Percentiles rank a stretch among this genome's conserved stretches.
Evolutionary conservation across 2,113 vertebrate genomes (phyloP).

Genomic region (Hoplias malabaricus): DNA sequence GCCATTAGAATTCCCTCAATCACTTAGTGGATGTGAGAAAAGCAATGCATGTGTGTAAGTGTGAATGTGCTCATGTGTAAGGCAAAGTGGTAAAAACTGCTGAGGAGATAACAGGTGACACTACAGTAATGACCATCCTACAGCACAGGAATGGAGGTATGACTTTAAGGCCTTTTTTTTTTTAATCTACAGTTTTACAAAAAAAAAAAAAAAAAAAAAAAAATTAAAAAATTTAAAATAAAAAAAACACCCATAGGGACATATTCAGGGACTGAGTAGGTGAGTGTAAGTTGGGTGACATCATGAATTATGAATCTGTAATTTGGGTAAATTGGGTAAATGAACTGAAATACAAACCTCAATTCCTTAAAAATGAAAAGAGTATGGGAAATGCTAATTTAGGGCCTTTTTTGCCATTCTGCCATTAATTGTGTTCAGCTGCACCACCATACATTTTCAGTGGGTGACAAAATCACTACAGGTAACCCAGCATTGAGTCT

Average conservation of each 20-base stretch:
- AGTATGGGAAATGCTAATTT: too few relatives aligned
- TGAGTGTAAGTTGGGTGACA: slow-evolving; percentile 23
- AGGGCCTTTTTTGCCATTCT: too few relatives aligned
- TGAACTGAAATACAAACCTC: too few relatives aligned
- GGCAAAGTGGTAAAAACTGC: slow-evolving; percentile 26
- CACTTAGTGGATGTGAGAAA: background rate
- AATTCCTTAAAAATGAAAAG: too few relatives aligned
- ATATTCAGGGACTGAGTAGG: background rate
- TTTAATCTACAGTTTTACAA: background rate
- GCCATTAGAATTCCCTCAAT: slow-evolving; percentile 39
- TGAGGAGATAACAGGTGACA: slow-evolving; percentile 58
- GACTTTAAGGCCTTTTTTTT: background rate
- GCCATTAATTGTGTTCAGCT: too few relatives aligned
- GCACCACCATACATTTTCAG: too few relatives aligned
- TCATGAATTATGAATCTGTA: slow-evolving; percentile 11
- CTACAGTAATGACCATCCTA: slow-evolving; percentile 57
- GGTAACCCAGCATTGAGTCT: too few relatives aligned
- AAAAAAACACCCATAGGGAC: slow-evolving; percentile 10
- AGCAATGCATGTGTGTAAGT: background rate
- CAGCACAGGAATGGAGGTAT: slow-evolving; percentile 50
- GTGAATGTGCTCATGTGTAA: background rate
- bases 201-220: too few relatives aligned
- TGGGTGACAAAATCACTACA: too few relatives aligned
- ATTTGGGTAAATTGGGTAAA: background rate
- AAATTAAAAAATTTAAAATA: too few relatives aligned